These are phyloP conservation scores for Pyralis farinalis DNA, from an alignment of 2,888 invertebrate species.

Conservation along the genomic window DNA sequence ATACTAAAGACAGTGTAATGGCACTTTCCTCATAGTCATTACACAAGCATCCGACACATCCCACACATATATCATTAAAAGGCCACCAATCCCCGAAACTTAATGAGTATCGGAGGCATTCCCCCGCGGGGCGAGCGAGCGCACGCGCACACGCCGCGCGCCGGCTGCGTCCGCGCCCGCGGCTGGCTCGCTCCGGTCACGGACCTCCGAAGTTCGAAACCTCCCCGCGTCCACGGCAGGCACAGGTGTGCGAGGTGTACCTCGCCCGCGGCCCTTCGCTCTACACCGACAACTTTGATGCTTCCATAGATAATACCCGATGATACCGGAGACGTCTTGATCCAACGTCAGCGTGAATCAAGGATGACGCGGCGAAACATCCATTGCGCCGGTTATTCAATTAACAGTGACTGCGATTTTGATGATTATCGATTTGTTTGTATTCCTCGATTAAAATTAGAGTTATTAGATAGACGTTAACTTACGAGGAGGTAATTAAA, in stretches of 20 bases:
- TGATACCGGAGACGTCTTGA: conserved; percentile 49
- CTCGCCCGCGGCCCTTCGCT: conserved; percentile 23
- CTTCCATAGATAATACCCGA: conserved; percentile 32
- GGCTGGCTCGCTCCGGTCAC: conserved; percentile 34
- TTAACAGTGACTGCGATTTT: conserved; percentile 38
- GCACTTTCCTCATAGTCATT: conserved; percentile 48
- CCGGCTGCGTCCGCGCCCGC: conserved; percentile 33
- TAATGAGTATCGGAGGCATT: conserved; percentile 73
- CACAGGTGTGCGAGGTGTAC: conserved; percentile 42
- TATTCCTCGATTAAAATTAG: background rate
- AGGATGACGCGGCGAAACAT: conserved; percentile 39
- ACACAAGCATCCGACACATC: conserved; percentile 65
- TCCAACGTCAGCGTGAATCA: conserved; percentile 42
- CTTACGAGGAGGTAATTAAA: no score
- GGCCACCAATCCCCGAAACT: conserved; percentile 62
- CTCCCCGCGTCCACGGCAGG: conserved; percentile 16
- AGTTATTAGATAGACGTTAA: no score
- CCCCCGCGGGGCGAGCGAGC: conserved; percentile 35
- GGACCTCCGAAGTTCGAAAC: conserved; percentile 26
- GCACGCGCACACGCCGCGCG: conserved; percentile 31
- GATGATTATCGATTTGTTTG: conserved; percentile 21
- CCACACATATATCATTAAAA: conserved; percentile 62
- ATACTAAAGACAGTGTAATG: background rate
- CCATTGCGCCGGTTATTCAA: conserved; percentile 43
- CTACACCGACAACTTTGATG: conserved; percentile 19